Conservation (phyloP, 2,888 invertebrate genomes). For the Eristalinus sepulchralis region DNA sequence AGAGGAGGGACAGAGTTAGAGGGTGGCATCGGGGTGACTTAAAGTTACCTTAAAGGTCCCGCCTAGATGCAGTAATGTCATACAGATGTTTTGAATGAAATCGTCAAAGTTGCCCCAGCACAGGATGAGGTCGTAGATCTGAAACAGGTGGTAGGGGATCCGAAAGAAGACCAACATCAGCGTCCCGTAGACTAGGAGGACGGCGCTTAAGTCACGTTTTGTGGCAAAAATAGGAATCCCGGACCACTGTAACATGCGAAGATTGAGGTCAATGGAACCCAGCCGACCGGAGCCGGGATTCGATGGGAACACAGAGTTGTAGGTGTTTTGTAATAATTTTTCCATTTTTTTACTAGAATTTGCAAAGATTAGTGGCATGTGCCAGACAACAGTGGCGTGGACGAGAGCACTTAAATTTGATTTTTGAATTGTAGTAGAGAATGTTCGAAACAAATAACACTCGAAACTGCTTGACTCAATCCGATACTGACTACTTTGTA, state of each 20-base stretch:
- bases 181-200: constrained; percentile 60
- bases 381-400: not conserved
- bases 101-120: constrained; percentile 66
- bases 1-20: not conserved
- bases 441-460: too few species aligned
- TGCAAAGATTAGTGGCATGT: not conserved
- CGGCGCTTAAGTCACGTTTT: not conserved
- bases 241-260: constrained; percentile 74
- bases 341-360: not conserved
- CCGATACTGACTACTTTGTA: too few species aligned
- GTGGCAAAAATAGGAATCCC: constrained; percentile 71
- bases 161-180: constrained; percentile 30
- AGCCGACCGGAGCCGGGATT: constrained; percentile 72
- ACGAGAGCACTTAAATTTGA: too few species aligned
- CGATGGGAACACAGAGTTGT: constrained; percentile 67
- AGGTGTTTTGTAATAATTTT: not conserved
- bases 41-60: constrained; percentile 68
- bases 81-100: constrained; percentile 71
- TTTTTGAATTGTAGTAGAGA: too few species aligned
- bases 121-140: constrained; percentile 70
- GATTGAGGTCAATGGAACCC: constrained; percentile 75
- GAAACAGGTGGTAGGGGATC: constrained; percentile 67
- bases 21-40: not conserved
- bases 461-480: too few species aligned
- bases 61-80: constrained; percentile 69